Base-by-base conservation (phyloP, 2,113 vertebrate genomes). In the Aplodontia rufa region DNA sequence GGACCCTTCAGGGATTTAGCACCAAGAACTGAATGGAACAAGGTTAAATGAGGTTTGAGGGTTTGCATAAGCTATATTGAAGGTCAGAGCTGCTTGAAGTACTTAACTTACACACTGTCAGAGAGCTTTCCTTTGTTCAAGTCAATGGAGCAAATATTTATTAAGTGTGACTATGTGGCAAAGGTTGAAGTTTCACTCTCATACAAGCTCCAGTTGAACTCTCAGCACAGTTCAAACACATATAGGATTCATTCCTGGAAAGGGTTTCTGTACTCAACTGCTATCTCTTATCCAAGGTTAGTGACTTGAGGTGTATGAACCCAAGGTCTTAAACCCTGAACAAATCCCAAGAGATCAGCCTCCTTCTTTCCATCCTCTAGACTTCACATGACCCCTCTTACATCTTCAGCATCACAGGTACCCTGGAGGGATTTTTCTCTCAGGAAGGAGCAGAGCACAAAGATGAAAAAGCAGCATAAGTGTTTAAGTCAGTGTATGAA, bases 121-220 rank as follows among this genome's bases (percentile, higher is more conserved):
- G 80, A 82, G 47, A 85, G 7, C 49, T 83, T 93, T 75, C 55
- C 90, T 79, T 66, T 76, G 7, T 93, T 91, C 66, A 80, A 84
- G 80, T 37, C 71, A 95, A 66, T 35, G 40, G 40, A 94, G 37
- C 35, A 87, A 83, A 66, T 93, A 58, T 88, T 96, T 92, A 92
- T 53, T 58, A 94, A 95, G 58, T 91, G 74, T 20, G 40, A 94
- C 49, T 69, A 22, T 82, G 24, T 58, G 72, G 82, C 64, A 79
- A 12, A 35, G 3, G 8, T 64, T 86, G 60, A 83, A 49, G 20
- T 87, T 95, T 93, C 20, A 68, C 89, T 88, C 47, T 96, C 3
- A n/a, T 72, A 11, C 8, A 87, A 79, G 35, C 19, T 60, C 68
- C 26, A 58, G 28, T 89, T 93, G 47, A 91, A 47, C 24, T 93